A percentile compares a stretch with the other conserved stretches of the same genome.
Conservation (phyloP, 2,888 invertebrate genomes). For the Norana najaformis region DNA sequence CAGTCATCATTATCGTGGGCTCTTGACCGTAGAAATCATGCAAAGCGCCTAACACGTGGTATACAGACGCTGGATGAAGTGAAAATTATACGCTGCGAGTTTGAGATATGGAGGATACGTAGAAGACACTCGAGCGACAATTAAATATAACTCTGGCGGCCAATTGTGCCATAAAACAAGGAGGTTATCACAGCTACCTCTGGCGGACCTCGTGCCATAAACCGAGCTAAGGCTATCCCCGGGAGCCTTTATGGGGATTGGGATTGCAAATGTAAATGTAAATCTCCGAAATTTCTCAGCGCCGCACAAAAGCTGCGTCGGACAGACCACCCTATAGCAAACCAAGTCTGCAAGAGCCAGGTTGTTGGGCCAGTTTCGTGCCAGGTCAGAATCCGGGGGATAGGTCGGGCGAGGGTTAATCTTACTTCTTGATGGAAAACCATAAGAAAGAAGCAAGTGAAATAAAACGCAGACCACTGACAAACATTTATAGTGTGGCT, state of each 20-base stretch:
- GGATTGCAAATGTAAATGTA: slow-evolving; percentile 13
- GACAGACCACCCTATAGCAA: not conserved
- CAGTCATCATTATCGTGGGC: too few relatives aligned
- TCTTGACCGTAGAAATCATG: not conserved
- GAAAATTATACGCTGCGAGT: not conserved
- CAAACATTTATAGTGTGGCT: too few relatives aligned
- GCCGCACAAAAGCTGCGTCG: not conserved
- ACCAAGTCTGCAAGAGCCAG: not conserved
- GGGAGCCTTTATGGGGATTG: not conserved
- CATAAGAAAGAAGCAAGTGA: too few relatives aligned
- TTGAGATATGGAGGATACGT: not conserved
- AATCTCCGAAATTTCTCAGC: not conserved
- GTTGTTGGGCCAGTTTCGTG: not conserved
- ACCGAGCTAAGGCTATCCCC: not conserved
- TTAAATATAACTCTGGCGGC: not conserved
- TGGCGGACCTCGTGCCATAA: not conserved
- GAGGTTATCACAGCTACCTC: not conserved
- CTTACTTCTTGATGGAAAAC: too few relatives aligned
- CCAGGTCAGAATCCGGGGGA: too few relatives aligned
- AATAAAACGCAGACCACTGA: too few relatives aligned
- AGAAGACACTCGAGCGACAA: not conserved
- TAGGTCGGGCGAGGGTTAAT: too few relatives aligned
- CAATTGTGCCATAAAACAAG: not conserved
- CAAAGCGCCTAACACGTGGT: not conserved
- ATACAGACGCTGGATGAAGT: not conserved